These are phyloP conservation scores for Oreohelix idahoensis DNA, from an alignment of 1,140 invertebrate genomes.

Conservation along the genomic window DNA sequence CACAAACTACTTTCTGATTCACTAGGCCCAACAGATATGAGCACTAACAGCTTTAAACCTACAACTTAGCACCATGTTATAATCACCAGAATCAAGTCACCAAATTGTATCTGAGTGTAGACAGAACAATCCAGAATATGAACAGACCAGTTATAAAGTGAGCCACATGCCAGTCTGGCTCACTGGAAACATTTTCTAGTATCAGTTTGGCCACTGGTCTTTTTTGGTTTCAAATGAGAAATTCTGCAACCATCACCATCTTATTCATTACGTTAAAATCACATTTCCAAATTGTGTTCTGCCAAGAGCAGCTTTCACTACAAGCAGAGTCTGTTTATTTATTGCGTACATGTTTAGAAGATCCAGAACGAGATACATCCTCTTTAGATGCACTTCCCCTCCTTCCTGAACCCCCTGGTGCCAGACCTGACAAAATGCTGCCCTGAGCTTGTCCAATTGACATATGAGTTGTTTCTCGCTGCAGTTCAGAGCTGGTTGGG, in stretches of 20 bases:
- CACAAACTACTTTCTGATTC: too few species aligned
- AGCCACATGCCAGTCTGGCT: not conserved
- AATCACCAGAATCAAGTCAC: too few species aligned
- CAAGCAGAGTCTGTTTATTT: constrained; percentile 23
- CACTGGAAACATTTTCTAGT: not conserved
- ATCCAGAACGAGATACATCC: constrained; percentile 62
- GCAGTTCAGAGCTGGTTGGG: constrained; percentile 60
- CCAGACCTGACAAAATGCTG: constrained; percentile 48
- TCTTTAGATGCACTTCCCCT: constrained; percentile 70
- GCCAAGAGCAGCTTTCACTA: not conserved
- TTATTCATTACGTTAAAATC: not conserved
- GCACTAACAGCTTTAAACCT: too few species aligned
- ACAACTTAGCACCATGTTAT: too few species aligned
- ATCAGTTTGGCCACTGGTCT: not conserved
- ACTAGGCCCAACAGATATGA: too few species aligned
- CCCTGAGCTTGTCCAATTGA: constrained; percentile 54
- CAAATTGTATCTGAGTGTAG: too few species aligned
- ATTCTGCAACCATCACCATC: not conserved
- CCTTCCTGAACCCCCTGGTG: constrained; percentile 57
- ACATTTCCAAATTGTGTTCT: not conserved
- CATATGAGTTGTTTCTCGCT: constrained; percentile 59
- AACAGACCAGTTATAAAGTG: too few species aligned
- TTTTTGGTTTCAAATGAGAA: not conserved
- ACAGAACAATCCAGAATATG: too few species aligned
- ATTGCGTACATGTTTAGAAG: constrained; percentile 65